Evolutionary conservation across 2,888 invertebrate species (phyloP).

Genomic region (Lepetodrilus schrolli): DNA sequence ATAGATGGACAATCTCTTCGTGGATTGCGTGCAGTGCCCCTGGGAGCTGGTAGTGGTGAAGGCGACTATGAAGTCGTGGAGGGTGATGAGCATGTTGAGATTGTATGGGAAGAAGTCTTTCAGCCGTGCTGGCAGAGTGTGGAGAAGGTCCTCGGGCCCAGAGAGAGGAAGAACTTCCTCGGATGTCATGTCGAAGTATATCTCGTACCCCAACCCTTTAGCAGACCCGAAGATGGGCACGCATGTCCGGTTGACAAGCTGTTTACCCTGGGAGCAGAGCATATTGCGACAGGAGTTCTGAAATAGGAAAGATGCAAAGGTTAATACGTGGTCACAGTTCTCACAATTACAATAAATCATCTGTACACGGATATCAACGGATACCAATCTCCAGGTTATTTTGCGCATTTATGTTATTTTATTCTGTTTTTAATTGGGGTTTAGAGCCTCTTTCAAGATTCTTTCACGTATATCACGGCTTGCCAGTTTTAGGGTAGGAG

Average conservation of each 20-base stretch:
- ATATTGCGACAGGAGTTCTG: constrained; percentile 40
- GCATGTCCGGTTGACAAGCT: constrained; percentile 32
- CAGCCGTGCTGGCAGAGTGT: constrained; percentile 36
- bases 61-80: constrained; percentile 37
- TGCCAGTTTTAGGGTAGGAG: too few relatives aligned
- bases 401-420: too few relatives aligned
- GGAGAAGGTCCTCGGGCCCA: constrained; percentile 35
- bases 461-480: too few relatives aligned
- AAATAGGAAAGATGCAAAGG: not conserved
- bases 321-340: not conserved
- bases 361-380: not conserved
- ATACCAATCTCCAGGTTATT: not conserved
- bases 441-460: too few relatives aligned
- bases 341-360: not conserved
- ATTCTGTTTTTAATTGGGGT: too few relatives aligned
- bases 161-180: constrained; percentile 17
- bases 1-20: constrained; percentile 33
- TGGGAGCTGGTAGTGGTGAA: constrained; percentile 40
- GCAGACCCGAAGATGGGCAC: constrained; percentile 31
- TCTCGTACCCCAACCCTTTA: constrained; percentile 31
- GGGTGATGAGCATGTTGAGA: not conserved
- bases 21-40: constrained; percentile 33
- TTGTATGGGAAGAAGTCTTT: constrained; percentile 29
- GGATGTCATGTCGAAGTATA: constrained; percentile 36
- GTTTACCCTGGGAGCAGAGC: constrained; percentile 36